phyloP scores from a whole-genome alignment of 92 coral and sea anemone species.

The Actinostola sp. region DNA sequence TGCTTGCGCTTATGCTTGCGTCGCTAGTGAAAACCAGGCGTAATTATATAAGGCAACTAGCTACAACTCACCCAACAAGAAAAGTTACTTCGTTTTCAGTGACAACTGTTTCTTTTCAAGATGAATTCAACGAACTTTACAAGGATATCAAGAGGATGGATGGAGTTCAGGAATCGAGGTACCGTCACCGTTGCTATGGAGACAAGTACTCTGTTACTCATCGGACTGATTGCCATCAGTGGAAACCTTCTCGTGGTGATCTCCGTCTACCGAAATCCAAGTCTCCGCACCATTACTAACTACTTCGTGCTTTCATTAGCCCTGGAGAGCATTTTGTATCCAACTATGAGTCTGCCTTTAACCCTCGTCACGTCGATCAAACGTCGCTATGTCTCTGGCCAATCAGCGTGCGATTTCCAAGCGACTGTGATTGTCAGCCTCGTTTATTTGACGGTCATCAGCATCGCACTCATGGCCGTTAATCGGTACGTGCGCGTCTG shows the following conservation, averaged over 20 bases:
- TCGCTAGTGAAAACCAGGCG: too few species aligned
- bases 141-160: neutral
- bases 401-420: constrained; percentile 29
- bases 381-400: constrained; percentile 2
- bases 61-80: too few species aligned
- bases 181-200: constrained; percentile 12
- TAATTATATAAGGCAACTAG: too few species aligned
- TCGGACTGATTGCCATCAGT: constrained; percentile 6
- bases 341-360: constrained; percentile 7
- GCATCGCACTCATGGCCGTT: constrained; percentile 24
- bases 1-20: too few species aligned
- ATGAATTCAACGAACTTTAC: constrained; percentile 14
- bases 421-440: neutral
- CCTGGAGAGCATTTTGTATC: neutral
- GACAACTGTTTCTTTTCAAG: neutral
- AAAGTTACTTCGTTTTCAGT: too few species aligned
- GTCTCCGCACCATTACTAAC: constrained; percentile 28
- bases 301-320: constrained; percentile 27
- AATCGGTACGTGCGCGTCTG: constrained; percentile 36
- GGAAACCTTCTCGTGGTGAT: constrained; percentile 28
- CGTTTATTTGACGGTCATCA: constrained; percentile 6
- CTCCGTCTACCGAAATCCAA: constrained; percentile 15
- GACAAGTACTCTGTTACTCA: constrained; percentile 3
- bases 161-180: neutral
- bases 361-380: constrained; percentile 10